Evolutionary conservation across 2,888 invertebrate species (phyloP), one percentile per base, ranked within the genome.

Genomic region (Drosophila gaucha): DNA sequence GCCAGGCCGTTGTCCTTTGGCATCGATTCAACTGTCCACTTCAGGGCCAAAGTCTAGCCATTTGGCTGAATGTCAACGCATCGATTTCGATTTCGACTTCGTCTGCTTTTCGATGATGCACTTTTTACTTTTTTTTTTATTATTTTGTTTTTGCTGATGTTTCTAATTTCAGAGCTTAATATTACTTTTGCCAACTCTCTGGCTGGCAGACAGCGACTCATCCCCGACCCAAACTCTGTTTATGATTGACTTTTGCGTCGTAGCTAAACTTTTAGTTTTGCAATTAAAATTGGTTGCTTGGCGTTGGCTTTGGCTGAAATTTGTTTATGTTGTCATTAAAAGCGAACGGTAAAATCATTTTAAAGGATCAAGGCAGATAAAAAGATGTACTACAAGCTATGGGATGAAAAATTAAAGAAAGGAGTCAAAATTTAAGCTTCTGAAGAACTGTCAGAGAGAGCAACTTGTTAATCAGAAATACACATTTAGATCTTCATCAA

Each of bases 151-250:
- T 57, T 57, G 55, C 43, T 50, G 56, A 33, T 56, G 28, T 44
- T 62, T 67, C 59, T 70, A 69, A 62, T 65, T 78, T 60, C 50
- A 65, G 41, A 43, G 60, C 67, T 70, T 83, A 67, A 80, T 78
- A 86, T 86, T 80, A 80, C 79, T 84, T 88, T 86, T 86, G 64
- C 54, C 69, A 86, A 75, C 79, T 76, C 70, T 18, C 28, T 76
- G 73, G 44, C 44, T 71, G 67, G 38, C 71, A 36, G 74, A 46
- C 36, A 59, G 59, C 36, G 24, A 2, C 38, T 39, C 30, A 16
- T 39, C 16, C 3, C 14, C 12, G 3, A 26, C 9, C 28, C 52
- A 9, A 30, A 18, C 57, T 66, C 63, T 71, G 65, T 69, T 83
- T 82, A 86, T 82, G 80, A 86, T 71, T 74, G 80, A 71, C 80